Evolutionary conservation across 2,797 vertebrate species (phyloP).

Genomic region (Avahi laniger): DNA sequence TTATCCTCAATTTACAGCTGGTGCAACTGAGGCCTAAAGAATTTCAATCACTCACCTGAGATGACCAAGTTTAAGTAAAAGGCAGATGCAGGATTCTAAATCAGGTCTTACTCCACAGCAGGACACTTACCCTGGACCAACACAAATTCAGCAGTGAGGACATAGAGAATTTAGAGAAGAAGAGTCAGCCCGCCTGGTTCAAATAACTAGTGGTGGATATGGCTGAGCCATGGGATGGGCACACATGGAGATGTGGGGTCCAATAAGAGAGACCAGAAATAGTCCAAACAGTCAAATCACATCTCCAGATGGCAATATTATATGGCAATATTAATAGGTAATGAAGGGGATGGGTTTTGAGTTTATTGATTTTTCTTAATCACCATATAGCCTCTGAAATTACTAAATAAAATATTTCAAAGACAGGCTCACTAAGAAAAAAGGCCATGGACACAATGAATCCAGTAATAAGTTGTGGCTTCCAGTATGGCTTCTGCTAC

Average conservation of each 20-base stretch:
- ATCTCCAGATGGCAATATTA: background rate
- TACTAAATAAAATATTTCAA: conserved; percentile 26
- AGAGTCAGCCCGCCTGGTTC: background rate
- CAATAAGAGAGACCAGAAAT: conserved; percentile 25
- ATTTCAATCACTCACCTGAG: background rate
- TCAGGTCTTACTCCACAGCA: background rate
- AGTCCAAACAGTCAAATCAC: background rate
- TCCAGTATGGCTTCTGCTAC: conserved; percentile 16
- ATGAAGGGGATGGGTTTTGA: background rate
- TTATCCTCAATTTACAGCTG: conserved; percentile 8
- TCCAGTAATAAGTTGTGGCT: background rate
- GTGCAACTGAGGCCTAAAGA: background rate
- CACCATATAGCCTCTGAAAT: background rate
- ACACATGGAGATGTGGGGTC: background rate
- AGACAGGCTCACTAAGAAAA: background rate
- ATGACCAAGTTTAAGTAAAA: conserved; percentile 8
- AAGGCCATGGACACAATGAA: background rate
- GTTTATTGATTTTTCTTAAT: background rate
- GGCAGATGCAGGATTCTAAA: background rate
- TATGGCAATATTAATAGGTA: background rate
- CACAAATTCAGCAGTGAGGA: background rate
- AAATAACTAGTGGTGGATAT: background rate
- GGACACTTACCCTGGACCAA: background rate
- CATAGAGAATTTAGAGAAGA: background rate
- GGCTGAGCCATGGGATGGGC: background rate